A percentile compares a stretch with the other conserved stretches of the same genome.
These are phyloP conservation scores for Pseudotriccus pelzelni DNA, from an alignment of 2,797 vertebrate genomes.

Conservation along the genomic window DNA sequence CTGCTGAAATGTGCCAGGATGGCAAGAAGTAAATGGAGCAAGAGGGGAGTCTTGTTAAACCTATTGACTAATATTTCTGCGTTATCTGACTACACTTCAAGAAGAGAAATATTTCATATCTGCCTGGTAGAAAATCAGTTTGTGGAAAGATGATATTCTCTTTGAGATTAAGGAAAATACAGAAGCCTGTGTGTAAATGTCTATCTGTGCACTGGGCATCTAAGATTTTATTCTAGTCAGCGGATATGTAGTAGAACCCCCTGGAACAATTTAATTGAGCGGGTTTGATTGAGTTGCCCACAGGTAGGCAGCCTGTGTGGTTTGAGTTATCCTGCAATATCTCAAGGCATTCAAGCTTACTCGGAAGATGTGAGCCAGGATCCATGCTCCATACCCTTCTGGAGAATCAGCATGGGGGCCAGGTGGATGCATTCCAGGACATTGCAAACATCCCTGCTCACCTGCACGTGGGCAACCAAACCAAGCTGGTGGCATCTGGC, in stretches of 20 bases:
- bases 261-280: neutral
- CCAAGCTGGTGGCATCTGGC: neutral
- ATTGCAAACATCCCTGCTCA: neutral
- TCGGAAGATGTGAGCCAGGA: neutral
- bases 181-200: accelerated
- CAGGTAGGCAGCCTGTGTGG: neutral
- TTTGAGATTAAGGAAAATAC: neutral
- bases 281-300: neutral
- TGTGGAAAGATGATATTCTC: neutral
- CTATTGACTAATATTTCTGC: neutral
- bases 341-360: neutral
- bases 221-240: neutral
- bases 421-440: neutral
- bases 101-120: neutral
- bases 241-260: neutral
- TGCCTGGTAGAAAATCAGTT: neutral
- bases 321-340: neutral
- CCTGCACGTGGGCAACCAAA: neutral
- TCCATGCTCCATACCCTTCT: neutral
- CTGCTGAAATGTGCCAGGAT: neutral
- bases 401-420: neutral
- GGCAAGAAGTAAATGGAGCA: neutral
- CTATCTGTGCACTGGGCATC: neutral
- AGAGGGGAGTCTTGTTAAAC: neutral
- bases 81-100: neutral